These are phyloP conservation scores for Austrofundulus limnaeus DNA, from an alignment of 2,113 vertebrate species.

Conservation along the genomic window DNA sequence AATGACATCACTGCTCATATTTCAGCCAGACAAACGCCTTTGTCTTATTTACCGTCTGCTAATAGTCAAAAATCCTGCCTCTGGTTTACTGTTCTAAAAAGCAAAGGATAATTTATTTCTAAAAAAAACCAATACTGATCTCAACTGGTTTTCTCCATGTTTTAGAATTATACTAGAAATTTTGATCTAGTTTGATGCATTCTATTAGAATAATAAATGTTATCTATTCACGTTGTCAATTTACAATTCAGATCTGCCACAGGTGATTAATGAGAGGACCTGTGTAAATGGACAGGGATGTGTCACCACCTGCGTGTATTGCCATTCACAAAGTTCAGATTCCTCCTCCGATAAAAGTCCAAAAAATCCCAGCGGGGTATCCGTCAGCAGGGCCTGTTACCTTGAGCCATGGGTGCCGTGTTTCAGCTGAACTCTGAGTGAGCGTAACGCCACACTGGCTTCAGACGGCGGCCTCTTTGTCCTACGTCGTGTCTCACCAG, in stretches of 20 bases:
- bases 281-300: conserved; percentile 50
- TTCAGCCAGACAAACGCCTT: conserved; percentile 57
- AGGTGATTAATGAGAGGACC: conserved; percentile 36
- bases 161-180: conserved; percentile 17
- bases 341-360: conserved; percentile 56
- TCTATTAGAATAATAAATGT: too few relatives aligned
- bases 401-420: conserved; percentile 76
- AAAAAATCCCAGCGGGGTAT: conserved; percentile 62
- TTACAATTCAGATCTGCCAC: conserved; percentile 15
- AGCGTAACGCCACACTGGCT: conserved; percentile 75
- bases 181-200: neutral
- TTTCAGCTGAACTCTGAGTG: conserved; percentile 79
- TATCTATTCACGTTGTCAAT: neutral
- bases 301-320: conserved; percentile 67
- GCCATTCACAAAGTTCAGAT: conserved; percentile 71
- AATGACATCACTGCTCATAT: conserved; percentile 71
- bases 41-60: conserved; percentile 63
- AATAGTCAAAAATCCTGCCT: conserved; percentile 61
- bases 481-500: conserved; percentile 62
- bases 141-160: conserved; percentile 13
- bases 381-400: conserved; percentile 64
- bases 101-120: conserved; percentile 37
- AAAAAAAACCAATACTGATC: conserved; percentile 25
- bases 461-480: conserved; percentile 68
- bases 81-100: conserved; percentile 53